These are phyloP conservation scores for Seira sanloemensis DNA, from an alignment of 2,888 invertebrate species.

Conservation along the genomic window DNA sequence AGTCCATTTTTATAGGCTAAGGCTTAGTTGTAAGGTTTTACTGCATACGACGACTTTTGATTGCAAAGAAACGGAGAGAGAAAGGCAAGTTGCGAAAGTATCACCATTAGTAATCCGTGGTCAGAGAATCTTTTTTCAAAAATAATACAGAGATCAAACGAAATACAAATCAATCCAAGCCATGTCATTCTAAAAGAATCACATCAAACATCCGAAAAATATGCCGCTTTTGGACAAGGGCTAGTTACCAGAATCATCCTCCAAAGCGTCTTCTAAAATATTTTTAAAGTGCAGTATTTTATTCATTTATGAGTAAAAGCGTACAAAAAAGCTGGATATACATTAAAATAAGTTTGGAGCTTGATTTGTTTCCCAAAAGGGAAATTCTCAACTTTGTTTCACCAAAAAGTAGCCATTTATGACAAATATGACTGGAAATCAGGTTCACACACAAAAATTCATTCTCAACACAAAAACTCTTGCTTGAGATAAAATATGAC, in stretches of 20 bases:
- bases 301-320: neutral
- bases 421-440: neutral
- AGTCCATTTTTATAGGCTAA: slow-evolving; percentile 28
- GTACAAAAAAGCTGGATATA: slow-evolving; percentile 1
- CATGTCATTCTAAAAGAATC: neutral
- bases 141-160: neutral
- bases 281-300: neutral
- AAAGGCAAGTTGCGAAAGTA: neutral
- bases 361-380: neutral
- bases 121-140: slow-evolving; percentile 8
- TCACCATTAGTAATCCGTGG: slow-evolving; percentile 1
- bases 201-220: neutral
- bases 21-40: neutral
- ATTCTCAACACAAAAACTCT: neutral
- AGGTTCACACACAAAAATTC: neutral
- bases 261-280: neutral
- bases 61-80: neutral
- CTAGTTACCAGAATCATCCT: neutral
- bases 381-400: neutral
- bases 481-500: no score
- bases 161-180: neutral
- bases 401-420: neutral
- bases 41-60: no score
- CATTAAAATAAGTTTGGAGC: neutral
- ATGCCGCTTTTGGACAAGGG: neutral